A percentile compares a stretch with the other conserved stretches of the same genome.
phyloP scores from a whole-genome alignment of 2,888 invertebrate species.

The Agonopterix alstromeriana region DNA sequence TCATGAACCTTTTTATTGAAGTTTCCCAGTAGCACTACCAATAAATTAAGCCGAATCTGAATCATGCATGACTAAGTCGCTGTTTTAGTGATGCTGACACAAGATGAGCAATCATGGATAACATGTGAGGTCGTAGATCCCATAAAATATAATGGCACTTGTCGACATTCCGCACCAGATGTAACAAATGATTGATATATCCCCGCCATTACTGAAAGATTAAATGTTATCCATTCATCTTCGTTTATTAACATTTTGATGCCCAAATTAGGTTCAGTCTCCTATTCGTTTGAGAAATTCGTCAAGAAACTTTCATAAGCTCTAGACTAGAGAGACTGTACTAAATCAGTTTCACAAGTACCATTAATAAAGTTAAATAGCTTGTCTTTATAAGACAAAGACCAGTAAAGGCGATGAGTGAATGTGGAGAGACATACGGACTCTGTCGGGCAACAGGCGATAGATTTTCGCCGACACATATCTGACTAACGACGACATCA shows the following conservation, averaged over 20 bases:
- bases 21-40: constrained; percentile 45
- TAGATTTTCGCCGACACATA: constrained; percentile 15
- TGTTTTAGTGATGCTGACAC: constrained; percentile 40
- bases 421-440: constrained; percentile 8
- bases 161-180: constrained; percentile 2
- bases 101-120: constrained; percentile 37
- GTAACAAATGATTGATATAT: neutral
- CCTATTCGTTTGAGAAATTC: neutral
- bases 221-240: constrained; percentile 4
- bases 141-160: constrained; percentile 5
- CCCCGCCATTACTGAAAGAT: neutral
- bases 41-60: constrained; percentile 47
- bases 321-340: constrained; percentile 3
- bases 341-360: constrained; percentile 1
- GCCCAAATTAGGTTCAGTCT: neutral
- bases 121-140: constrained; percentile 9
- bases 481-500: constrained; percentile 30
- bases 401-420: constrained; percentile 15
- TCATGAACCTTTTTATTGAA: constrained; percentile 37
- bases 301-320: neutral
- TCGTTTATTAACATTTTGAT: neutral
- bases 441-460: constrained; percentile 11
- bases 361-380: constrained; percentile 6
- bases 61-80: constrained; percentile 56
- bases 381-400: constrained; percentile 12